These are phyloP conservation scores for Ecdyonurus torrentis DNA, from an alignment of 2,888 invertebrate species.

Conservation along the genomic window DNA sequence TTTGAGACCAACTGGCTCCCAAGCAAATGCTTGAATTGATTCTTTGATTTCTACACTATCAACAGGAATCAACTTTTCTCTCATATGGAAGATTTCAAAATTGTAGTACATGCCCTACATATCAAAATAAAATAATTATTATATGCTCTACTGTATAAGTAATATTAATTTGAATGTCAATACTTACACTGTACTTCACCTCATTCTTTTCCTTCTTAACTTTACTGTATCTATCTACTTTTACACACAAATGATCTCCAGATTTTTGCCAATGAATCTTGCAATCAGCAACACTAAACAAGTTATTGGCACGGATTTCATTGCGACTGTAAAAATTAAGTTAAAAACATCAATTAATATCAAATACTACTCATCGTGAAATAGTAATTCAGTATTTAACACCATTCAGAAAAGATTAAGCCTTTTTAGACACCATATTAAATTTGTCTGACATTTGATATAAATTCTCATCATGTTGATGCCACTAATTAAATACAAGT, in stretches of 20 bases:
- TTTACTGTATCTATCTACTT: slow-evolving; percentile 77
- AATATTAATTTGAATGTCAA: too few species aligned
- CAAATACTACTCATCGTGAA: neutral
- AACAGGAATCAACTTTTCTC: slow-evolving; percentile 93
- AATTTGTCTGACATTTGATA: neutral
- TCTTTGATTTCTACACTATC: slow-evolving; percentile 95
- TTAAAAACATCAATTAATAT: neutral
- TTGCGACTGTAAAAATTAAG: slow-evolving; percentile 34
- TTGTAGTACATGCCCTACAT: slow-evolving; percentile 83
- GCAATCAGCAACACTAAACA: slow-evolving; percentile 96
- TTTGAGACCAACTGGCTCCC: slow-evolving; percentile 94
- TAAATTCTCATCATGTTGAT: neutral
- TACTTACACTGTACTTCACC: slow-evolving; percentile 69
- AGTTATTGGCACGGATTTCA: slow-evolving; percentile 81
- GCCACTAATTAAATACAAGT: too few species aligned
- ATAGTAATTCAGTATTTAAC: neutral
- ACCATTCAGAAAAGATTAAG: slow-evolving; percentile 8
- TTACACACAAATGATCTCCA: slow-evolving; percentile 94
- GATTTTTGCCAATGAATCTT: slow-evolving; percentile 98
- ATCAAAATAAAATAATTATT: neutral
- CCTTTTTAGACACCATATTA: slow-evolving; percentile 1
- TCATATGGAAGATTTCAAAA: slow-evolving; percentile 97
- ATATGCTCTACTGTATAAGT: too few species aligned
- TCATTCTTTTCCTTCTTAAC: slow-evolving; percentile 89
- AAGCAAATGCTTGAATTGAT: slow-evolving; percentile 84